A percentile compares a stretch with the other conserved stretches of the same genome.
Evolutionary conservation across 92 coral and sea anemone species (phyloP).

Genomic region (Porites rus): DNA sequence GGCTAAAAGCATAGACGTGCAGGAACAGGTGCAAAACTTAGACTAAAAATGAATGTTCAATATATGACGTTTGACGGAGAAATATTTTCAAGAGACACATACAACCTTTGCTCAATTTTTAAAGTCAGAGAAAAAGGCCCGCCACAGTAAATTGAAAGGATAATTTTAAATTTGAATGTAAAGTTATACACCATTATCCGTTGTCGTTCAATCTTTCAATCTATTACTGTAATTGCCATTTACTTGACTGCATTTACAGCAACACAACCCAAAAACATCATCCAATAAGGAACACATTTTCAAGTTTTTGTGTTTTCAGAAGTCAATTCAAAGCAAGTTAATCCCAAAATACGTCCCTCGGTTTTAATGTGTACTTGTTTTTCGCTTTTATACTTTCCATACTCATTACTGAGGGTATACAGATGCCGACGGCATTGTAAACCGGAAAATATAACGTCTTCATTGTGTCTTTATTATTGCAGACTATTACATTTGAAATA

Average conservation of each 20-base stretch:
- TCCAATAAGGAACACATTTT: not conserved
- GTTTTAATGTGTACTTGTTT: not conserved
- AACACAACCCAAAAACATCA: not conserved
- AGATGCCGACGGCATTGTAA: not conserved
- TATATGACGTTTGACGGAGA: too few species aligned
- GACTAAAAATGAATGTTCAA: not conserved
- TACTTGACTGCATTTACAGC: not conserved
- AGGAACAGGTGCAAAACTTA: not conserved
- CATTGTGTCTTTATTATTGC: not conserved
- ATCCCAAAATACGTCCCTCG: too few species aligned
- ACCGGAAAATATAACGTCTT: not conserved
- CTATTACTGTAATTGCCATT: not conserved
- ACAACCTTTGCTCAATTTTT: too few species aligned
- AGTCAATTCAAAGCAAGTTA: not conserved
- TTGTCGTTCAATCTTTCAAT: too few species aligned
- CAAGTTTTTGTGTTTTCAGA: not conserved
- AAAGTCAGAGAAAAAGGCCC: not conserved
- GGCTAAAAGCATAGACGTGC: not conserved
- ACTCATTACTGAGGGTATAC: not conserved
- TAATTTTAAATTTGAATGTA: not conserved
- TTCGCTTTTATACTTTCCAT: not conserved
- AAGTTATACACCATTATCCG: too few species aligned
- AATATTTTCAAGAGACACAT: too few species aligned
- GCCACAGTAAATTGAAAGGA: not conserved
- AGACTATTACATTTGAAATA: not conserved